Base-by-base conservation (phyloP, 2,888 invertebrate species). In the Seira ritae region DNA sequence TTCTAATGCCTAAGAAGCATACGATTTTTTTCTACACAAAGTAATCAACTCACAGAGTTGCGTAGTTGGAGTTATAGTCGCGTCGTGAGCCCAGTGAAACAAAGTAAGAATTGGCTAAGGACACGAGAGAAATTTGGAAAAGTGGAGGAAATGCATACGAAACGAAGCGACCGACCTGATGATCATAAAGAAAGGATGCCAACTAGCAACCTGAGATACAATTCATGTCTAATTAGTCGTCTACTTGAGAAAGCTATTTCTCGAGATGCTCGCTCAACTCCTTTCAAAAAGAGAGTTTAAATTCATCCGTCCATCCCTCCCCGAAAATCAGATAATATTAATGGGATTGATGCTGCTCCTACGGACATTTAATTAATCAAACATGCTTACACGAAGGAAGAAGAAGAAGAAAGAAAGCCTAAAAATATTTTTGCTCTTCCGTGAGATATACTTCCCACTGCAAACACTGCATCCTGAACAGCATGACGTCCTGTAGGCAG, bases 291-390 rank as follows among this genome's bases (percentile, higher is more conserved):
- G 68, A 22, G 68, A 22, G 68, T 31, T 68, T 60, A 8, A n/a
- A 68, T 31, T 31, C 37, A 31, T 68, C n/a, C 20, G 71, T 17
- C 20, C 67, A 19, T 46, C 75, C 55, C 17, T 23, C 72, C 55
- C 72, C 76, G 67, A 81, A 76, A 81, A 81, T 81, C 81, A 76
- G 81, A 81, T 81, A 81, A 81, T 69, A 75, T 81, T 81, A 72
- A 81, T 81, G 68, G 71, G 81, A 68, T 71, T 76, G 81, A 60
- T 62, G 73, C 23, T 78, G 62, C 77, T 82, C 69, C 77, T 78
- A 77, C 82, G 50, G 73, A 82, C 82, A 65, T 69, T 77, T 77
- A 73, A 77, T 82, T 82, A 82, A 82, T 82, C 82, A 82, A 77
- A 82, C 50, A 19, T 31, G 60, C 60, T 65, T 62, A n/a, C 68